Base-by-base conservation (phyloP, 2,113 vertebrate genomes). In the Chloebia gouldiae region DNA sequence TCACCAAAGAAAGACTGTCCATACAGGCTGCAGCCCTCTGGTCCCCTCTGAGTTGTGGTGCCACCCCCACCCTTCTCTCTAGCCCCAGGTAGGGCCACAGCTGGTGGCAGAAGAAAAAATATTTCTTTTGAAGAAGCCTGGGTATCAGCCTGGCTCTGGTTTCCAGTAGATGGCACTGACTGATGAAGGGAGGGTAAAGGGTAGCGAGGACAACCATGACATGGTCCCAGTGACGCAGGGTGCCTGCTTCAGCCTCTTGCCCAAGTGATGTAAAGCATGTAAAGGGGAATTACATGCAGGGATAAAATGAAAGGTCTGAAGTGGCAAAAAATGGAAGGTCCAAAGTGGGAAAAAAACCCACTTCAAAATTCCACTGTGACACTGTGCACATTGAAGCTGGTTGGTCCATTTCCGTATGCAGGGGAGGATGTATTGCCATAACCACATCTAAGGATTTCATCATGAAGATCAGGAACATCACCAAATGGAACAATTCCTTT, bases 241-340 rank as follows among this genome's bases (percentile, higher is more conserved):
- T 42, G 63, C 25, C 49, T 45, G 40, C 35, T 35, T 31, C 0
- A 0, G 14, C 28, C 42, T 82, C 59, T 50, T 92, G 56, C 42
- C 35, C 27, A 18, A 0, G 0, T 33, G 49, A 14, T 7, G 3
- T 30, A 57, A 89, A 81, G 35, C 13, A 39, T 4, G 1, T 5
- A 61, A 61, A 39, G 12, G 12, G 8, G 17, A 89, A 71, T 40
- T 60, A 45, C 5, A 11, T n/a, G 35, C 20, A 22, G 10, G 44
- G 47, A 19, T 64, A 37, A 85, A 39, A 60, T 8, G 18, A 64
- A 59, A 53, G 16, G 28, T 47, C 42, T n/a, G 47, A 64, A 42
- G 35, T 49, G 47, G 49, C 11, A 60, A 39, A 60, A 60, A 27
- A 18, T 13, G 4, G 11, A 39, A 61, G 37, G 37, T 51, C 35